Evolutionary conservation across 2,888 invertebrate species (phyloP).

Genomic region (Nudaria mundana): DNA sequence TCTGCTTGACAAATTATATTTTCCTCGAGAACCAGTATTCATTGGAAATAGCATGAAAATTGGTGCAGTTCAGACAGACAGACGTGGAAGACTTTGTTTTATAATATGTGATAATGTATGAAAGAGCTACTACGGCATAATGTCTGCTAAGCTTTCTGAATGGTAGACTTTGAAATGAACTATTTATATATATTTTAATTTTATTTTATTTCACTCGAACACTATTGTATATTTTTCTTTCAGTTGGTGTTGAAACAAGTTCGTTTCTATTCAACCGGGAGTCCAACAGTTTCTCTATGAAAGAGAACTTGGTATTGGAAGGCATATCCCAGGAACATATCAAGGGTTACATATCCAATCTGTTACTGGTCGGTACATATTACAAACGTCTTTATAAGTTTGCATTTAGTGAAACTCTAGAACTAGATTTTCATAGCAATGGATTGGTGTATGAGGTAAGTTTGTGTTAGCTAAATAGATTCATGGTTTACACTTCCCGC

Average conservation of each 20-base stretch:
- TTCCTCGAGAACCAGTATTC: too few species aligned
- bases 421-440: constrained; percentile 60
- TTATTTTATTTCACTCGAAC: too few species aligned
- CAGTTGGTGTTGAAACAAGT: constrained; percentile 82
- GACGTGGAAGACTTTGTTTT: too few species aligned
- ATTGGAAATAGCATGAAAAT: too few species aligned
- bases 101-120: too few species aligned
- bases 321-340: constrained; percentile 71
- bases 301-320: constrained; percentile 64
- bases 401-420: constrained; percentile 57
- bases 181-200: too few species aligned
- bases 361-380: constrained; percentile 66
- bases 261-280: constrained; percentile 72
- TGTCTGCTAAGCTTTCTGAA: too few species aligned
- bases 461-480: not conserved
- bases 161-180: too few species aligned
- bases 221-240: constrained; percentile 26
- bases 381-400: constrained; percentile 66
- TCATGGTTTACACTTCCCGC: too few species aligned
- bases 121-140: too few species aligned
- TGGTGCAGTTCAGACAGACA: too few species aligned
- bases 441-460: constrained; percentile 73
- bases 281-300: constrained; percentile 65
- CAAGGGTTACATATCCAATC: constrained; percentile 52
- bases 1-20: too few species aligned